phyloP scores from a whole-genome alignment of 2,113 vertebrate species.

The Azemiops feae region DNA sequence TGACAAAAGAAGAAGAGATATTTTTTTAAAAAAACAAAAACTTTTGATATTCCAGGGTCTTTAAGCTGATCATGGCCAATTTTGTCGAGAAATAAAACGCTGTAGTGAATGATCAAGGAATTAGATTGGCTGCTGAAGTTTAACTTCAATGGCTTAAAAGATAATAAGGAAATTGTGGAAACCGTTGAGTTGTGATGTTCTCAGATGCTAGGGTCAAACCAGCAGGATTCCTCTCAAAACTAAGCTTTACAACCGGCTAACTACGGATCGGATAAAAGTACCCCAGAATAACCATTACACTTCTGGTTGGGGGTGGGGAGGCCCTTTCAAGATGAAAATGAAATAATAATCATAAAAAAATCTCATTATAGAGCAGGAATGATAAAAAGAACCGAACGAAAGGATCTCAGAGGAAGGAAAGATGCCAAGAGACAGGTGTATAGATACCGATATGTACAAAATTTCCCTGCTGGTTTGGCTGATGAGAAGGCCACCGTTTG shows the following conservation, averaged over 20 bases:
- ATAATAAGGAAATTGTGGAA: conserved; percentile 51
- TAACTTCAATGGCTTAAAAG: conserved; percentile 48
- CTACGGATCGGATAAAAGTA: conserved; percentile 31
- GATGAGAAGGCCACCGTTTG: background rate
- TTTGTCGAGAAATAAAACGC: conserved; percentile 48
- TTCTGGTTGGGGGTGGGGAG: conserved; percentile 3
- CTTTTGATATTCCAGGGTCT: conserved; percentile 38
- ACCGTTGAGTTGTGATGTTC: conserved; percentile 28
- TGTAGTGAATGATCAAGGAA: conserved; percentile 44
- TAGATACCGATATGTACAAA: background rate
- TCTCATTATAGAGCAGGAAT: conserved; percentile 46
- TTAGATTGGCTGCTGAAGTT: conserved; percentile 30
- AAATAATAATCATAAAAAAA: conserved; percentile 28
- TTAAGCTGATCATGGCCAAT: conserved; percentile 42
- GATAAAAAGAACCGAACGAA: conserved; percentile 34
- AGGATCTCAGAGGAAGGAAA: conserved; percentile 43
- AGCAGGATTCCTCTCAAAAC: conserved; percentile 17
- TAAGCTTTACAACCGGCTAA: conserved; percentile 34
- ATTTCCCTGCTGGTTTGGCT: background rate
- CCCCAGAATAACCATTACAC: conserved; percentile 51
- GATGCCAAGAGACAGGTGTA: conserved; percentile 20
- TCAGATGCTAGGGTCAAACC: conserved; percentile 44
- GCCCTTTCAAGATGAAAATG: conserved; percentile 35
- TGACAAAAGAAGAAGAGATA: conserved; percentile 55
- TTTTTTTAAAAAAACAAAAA: conserved; percentile 46